Conservation (phyloP, 2,888 invertebrate genomes). For the Itoplectis maculator region DNA sequence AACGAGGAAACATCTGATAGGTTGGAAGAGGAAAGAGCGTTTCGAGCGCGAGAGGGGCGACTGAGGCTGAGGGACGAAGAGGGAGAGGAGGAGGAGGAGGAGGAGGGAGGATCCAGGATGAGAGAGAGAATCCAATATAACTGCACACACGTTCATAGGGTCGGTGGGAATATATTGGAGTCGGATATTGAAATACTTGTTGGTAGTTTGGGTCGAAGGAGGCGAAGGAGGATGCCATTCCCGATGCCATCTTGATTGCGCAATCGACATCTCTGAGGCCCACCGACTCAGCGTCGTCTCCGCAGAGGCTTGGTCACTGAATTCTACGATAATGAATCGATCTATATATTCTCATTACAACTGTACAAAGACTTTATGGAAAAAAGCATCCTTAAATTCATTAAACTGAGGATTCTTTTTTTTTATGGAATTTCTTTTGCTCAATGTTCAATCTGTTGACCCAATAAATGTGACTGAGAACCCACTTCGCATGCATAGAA, state of each 20-base stretch:
- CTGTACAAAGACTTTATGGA: background rate
- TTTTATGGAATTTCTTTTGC: too few species aligned
- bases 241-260: conserved; percentile 83
- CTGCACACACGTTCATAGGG: conserved; percentile 82
- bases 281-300: conserved; percentile 70
- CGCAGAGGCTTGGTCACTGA: conserved; percentile 74
- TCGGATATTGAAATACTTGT: conserved; percentile 84
- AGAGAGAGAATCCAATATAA: conserved; percentile 82
- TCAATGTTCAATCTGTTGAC: too few species aligned
- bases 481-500: too few species aligned
- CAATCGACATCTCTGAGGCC: conserved; percentile 78
- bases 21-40: conserved; percentile 49
- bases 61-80: too few species aligned
- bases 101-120: conserved; percentile 44
- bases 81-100: conserved; percentile 52
- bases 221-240: conserved; percentile 79
- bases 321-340: conserved; percentile 81
- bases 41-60: conserved; percentile 60
- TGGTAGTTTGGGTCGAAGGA: conserved; percentile 83
- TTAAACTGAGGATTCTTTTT: too few species aligned
- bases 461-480: too few species aligned
- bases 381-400: too few species aligned
- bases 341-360: conserved; percentile 17
- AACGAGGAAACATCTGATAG: conserved; percentile 2
- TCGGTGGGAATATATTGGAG: conserved; percentile 83